Conservation (phyloP, 2,797 vertebrate species). For the Pseudotriccus pelzelni region DNA sequence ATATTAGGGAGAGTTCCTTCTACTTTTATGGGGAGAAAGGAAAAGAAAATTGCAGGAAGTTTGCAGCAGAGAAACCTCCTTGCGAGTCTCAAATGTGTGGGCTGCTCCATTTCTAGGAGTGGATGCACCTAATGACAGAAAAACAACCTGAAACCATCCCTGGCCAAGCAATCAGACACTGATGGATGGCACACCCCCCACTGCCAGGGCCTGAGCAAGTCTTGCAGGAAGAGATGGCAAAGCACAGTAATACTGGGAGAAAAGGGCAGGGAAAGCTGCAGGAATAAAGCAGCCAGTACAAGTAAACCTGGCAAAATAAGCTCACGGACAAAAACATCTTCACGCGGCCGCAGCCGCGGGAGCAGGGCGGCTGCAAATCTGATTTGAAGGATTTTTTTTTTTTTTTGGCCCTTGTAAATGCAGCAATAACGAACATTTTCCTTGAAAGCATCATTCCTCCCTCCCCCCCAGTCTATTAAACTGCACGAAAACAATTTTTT, state of each 20-base stretch:
- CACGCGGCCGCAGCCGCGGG: rapidly evolving
- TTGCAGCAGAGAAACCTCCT: background rate
- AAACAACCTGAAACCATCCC: background rate
- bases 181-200: background rate
- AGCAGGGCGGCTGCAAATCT: background rate
- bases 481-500: background rate
- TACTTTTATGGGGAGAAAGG: background rate
- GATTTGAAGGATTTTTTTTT: background rate
- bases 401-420: background rate
- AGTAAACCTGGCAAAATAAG: background rate
- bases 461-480: background rate
- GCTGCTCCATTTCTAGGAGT: background rate
- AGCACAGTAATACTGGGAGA: background rate
- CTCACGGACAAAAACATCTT: background rate
- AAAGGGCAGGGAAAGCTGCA: background rate
- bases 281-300: background rate
- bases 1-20: background rate
- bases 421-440: rapidly evolving
- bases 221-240: background rate
- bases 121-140: background rate
- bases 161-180: background rate
- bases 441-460: background rate
- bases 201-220: background rate
- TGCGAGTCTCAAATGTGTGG: background rate
- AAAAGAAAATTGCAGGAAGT: background rate